Conservation (phyloP, 2,113 vertebrate genomes). For the Telmatochromis sp. region DNA sequence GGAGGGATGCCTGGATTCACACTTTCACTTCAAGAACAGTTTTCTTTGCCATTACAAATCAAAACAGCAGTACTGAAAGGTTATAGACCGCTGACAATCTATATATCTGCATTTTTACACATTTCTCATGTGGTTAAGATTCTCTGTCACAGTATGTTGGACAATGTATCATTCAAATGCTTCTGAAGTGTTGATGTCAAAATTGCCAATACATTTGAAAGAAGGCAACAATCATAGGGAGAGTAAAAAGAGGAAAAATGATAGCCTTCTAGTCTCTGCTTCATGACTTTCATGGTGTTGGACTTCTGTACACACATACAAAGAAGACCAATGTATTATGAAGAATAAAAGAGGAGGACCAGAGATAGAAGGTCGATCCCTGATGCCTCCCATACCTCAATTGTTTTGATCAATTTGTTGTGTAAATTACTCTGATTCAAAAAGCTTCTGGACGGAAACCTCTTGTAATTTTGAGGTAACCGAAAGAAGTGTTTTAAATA, state of each 20-base stretch:
- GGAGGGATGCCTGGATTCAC: neutral
- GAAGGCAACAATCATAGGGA: neutral
- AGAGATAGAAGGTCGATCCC: neutral
- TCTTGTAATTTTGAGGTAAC: neutral
- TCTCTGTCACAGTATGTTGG: neutral
- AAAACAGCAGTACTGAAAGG: neutral
- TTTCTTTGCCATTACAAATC: neutral
- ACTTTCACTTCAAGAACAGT: neutral
- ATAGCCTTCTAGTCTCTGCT: neutral
- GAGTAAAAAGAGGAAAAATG: neutral
- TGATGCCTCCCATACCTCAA: neutral
- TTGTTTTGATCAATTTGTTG: neutral
- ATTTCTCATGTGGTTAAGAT: neutral
- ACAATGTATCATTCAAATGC: neutral
- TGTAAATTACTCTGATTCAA: neutral
- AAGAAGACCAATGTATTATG: neutral
- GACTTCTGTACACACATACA: neutral
- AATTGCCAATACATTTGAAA: neutral
- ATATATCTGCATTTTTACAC: neutral
- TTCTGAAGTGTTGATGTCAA: neutral
- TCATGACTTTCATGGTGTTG: neutral
- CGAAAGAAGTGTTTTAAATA: neutral
- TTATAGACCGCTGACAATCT: neutral
- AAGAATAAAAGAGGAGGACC: neutral
- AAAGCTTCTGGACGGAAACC: neutral